These are phyloP conservation scores for Bubalus kerabau DNA, from an alignment of 2,113 vertebrate species.

Conservation along the genomic window DNA sequence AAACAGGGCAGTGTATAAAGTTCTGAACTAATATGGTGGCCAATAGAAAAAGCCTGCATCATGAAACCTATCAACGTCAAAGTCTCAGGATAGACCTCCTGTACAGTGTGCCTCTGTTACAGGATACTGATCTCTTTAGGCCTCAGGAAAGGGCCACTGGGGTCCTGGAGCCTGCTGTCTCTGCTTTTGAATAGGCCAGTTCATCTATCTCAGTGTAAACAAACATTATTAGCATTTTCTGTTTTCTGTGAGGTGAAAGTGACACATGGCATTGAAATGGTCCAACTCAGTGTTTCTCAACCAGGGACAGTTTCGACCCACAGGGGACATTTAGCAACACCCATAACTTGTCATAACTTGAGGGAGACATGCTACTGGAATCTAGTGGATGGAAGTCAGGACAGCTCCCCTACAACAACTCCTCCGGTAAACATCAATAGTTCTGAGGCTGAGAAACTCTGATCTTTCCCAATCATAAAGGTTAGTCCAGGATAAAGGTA, in stretches of 20 bases:
- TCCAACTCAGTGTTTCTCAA: not conserved
- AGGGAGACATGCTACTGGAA: conserved; percentile 11
- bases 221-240: not conserved
- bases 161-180: not conserved
- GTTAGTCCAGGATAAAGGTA: not conserved
- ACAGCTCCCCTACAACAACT: not conserved
- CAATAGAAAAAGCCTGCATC: not conserved
- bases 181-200: not conserved
- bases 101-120: not conserved
- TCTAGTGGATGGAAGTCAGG: conserved; percentile 8
- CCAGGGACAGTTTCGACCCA: not conserved
- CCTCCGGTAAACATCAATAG: not conserved
- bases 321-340: not conserved
- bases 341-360: not conserved
- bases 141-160: not conserved
- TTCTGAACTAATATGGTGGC: not conserved
- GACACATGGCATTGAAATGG: not conserved
- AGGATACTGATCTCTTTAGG: not conserved
- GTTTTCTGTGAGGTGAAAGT: not conserved
- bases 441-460: not conserved
- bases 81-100: not conserved
- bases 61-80: not conserved
- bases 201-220: not conserved
- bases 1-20: not conserved
- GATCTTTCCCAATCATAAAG: not conserved